Conservation (phyloP, 2,797 vertebrate species). For the Cirrhinus molitorella region DNA sequence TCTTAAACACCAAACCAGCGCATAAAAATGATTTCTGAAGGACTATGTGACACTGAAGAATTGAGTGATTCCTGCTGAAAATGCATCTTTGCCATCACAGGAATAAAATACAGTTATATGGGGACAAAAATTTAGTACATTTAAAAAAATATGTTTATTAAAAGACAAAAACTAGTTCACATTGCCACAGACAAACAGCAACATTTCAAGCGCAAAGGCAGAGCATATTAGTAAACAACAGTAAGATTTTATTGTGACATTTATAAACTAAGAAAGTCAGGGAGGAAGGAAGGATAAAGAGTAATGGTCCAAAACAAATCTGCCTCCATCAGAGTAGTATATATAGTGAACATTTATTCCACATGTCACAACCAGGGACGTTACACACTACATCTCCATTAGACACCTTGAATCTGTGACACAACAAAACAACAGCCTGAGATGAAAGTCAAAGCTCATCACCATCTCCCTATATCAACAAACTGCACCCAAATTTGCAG, state of each 20-base stretch:
- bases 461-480: conserved; percentile 32
- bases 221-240: neutral
- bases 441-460: conserved; percentile 53
- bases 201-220: neutral
- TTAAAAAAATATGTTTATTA: too few relatives aligned
- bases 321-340: conserved; percentile 17
- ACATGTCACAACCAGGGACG: conserved; percentile 26
- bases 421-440: conserved; percentile 42
- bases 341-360: conserved; percentile 32
- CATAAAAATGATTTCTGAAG: too few relatives aligned
- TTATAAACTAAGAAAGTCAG: neutral
- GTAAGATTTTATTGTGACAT: conserved; percentile 3
- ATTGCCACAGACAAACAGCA: neutral
- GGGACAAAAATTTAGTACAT: too few relatives aligned
- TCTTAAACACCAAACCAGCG: too few relatives aligned
- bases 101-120: too few relatives aligned
- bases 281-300: neutral
- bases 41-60: too few relatives aligned
- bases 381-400: conserved; percentile 35
- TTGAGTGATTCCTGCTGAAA: too few relatives aligned
- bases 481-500: conserved; percentile 38
- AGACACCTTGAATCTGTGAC: conserved; percentile 32
- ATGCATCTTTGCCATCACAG: too few relatives aligned
- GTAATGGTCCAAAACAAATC: conserved; percentile 18
- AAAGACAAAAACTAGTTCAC: too few relatives aligned